Conservation (phyloP, 2,113 vertebrate species). For the Prunella himalayana region DNA sequence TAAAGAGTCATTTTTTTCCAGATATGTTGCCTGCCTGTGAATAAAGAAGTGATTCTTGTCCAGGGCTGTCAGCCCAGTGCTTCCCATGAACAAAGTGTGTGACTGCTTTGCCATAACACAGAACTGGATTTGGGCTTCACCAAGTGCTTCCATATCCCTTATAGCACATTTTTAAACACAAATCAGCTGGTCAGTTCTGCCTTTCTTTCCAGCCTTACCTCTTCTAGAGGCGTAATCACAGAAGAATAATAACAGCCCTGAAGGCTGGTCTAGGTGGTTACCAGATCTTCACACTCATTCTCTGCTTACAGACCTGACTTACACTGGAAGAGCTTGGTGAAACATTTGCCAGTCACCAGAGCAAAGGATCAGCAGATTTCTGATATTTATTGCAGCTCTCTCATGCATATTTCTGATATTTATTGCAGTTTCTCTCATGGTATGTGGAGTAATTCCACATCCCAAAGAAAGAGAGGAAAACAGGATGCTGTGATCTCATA, state of each 20-base stretch:
- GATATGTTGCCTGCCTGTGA: neutral
- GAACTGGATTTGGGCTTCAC: neutral
- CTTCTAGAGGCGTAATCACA: neutral
- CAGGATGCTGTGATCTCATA: neutral
- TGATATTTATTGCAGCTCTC: neutral
- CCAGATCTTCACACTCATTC: too few relatives aligned
- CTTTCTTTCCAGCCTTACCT: neutral
- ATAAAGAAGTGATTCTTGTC: neutral
- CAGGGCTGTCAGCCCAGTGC: neutral
- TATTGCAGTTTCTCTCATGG: neutral
- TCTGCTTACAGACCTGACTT: neutral
- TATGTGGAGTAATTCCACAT: neutral
- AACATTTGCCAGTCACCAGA: neutral
- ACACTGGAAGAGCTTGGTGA: neutral
- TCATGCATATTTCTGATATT: neutral
- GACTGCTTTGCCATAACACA: neutral
- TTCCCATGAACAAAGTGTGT: neutral
- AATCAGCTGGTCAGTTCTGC: neutral
- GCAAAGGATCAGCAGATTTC: neutral
- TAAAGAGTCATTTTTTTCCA: neutral
- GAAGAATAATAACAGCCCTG: too few relatives aligned
- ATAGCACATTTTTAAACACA: neutral
- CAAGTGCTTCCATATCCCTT: neutral
- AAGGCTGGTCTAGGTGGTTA: neutral
- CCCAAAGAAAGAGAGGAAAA: neutral